Percentiles rank a stretch among this genome's conserved stretches.
phyloP scores from a whole-genome alignment of 2,888 invertebrate genomes.

The Loripinus fragilis region DNA sequence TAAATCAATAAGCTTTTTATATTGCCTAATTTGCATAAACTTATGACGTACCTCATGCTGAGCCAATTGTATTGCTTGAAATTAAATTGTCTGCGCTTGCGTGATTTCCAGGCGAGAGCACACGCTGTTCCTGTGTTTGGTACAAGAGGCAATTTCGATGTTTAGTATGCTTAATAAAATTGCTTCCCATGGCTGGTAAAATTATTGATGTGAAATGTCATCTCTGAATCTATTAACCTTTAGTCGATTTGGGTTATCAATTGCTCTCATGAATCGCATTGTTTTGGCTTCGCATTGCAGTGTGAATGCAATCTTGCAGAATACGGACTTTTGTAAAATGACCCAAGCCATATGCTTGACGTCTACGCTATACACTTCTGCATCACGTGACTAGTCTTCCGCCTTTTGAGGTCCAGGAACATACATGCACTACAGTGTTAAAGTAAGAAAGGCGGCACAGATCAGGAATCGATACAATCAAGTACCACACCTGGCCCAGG shows the following conservation, averaged over 20 bases:
- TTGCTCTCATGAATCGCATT: constrained; percentile 1
- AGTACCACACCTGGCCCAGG: no score
- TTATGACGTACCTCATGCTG: constrained; percentile 39
- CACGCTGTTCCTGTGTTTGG: constrained; percentile 11
- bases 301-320: constrained; percentile 3
- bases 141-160: constrained; percentile 29
- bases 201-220: constrained; percentile 64
- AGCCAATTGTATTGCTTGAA: constrained; percentile 49
- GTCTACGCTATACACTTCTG: no score
- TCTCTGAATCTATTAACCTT: constrained; percentile 59
- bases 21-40: constrained; percentile 61
- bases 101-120: constrained; percentile 41
- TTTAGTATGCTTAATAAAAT: constrained; percentile 30
- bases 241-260: constrained; percentile 24
- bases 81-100: constrained; percentile 52
- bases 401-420: no score
- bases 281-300: background rate
- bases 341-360: background rate
- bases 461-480: no score
- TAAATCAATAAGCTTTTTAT: constrained; percentile 56
- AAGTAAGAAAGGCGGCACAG: no score
- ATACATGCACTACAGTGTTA: no score
- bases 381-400: no score
- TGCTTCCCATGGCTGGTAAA: constrained; percentile 38
- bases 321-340: background rate